Conservation (phyloP, 2,888 invertebrate genomes). For the Trachelus tabidus region DNA sequence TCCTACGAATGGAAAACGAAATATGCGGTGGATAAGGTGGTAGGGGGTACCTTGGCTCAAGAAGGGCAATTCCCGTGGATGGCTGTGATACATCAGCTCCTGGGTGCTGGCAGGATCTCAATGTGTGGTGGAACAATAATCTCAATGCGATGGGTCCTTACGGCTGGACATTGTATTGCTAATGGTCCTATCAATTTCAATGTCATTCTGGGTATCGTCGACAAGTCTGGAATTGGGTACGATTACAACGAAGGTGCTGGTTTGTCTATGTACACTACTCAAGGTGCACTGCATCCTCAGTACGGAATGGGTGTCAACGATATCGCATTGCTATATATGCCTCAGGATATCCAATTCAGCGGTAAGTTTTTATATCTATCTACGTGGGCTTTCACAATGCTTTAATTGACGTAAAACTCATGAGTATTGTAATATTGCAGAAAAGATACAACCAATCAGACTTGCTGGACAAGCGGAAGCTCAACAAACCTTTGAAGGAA, state of each 20-base stretch:
- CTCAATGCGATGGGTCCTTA: constrained; percentile 42
- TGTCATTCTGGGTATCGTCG: constrained; percentile 36
- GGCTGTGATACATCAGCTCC: constrained; percentile 38
- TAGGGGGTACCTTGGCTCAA: constrained; percentile 32
- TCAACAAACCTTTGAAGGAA: background rate
- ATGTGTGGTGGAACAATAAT: constrained; percentile 46
- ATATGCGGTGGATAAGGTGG: constrained; percentile 17
- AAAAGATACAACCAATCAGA: constrained; percentile 30
- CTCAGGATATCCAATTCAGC: constrained; percentile 37
- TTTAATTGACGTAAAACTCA: background rate
- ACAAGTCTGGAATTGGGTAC: constrained; percentile 34
- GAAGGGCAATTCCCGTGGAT: constrained; percentile 44
- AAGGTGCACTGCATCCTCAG: constrained; percentile 30
- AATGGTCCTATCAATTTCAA: constrained; percentile 24
- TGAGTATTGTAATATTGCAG: constrained; percentile 19
- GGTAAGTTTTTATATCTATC: constrained; percentile 26
- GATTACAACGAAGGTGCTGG: constrained; percentile 32
- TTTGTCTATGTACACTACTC: constrained; percentile 34
- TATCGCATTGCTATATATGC: constrained; percentile 41
- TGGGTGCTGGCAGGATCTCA: constrained; percentile 17
- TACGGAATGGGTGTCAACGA: constrained; percentile 32
- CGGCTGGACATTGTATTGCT: constrained; percentile 43
- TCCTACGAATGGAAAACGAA: background rate
- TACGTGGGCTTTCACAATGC: background rate
- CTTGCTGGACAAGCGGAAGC: constrained; percentile 18